Base-by-base conservation (phyloP, 2,113 vertebrate species). In the Rhadina sibilatrix region DNA sequence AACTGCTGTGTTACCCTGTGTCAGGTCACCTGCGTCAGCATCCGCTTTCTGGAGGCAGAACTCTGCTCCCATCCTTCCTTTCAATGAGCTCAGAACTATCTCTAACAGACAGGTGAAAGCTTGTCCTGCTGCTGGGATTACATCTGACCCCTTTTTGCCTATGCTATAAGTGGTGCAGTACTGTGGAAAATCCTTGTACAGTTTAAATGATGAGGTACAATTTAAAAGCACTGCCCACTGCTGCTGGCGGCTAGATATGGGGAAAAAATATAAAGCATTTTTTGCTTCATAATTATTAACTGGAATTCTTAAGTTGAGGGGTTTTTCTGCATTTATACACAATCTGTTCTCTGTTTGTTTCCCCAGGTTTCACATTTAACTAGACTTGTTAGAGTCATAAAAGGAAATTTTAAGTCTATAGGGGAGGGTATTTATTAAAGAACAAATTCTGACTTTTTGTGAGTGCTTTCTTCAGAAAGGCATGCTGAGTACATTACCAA, bases 1-100 rank as follows among this genome's bases (percentile, higher is more conserved):
- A 38, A 33, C 12, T 0, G 1, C 46, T 40, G 76, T 21, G 6
- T 24, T 52, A 35, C 21, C 53, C 31, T 83, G 56, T 0, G 0
- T 31, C 18, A 49, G 37, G 31, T 86, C 56, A 57, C 5, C 79
- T 69, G 37, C 0, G 0, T 25, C 71, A 72, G 49, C 50, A 54
- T 61, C 31, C 37, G 42, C 25, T 49, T 69, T 49, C 68, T 61
- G n/a, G 57, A 52, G 38, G 42, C n/a, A 85, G 30, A 0, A 0
- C 30, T 65, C 53, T 76, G 9, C 56, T 85, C 80, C 44, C 33
- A 28, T 35, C 33, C 33, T 68, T 60, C 49, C 22, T 15, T 69
- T 65, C 53, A 38, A 7, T 13, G 22, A 84, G 33, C 56, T 87
- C 78, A 66, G 38, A 78, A 27, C 38, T 35, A 13, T 40, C 72